Base-by-base conservation (phyloP, 2,888 invertebrate genomes). In the Patella pellucida region DNA sequence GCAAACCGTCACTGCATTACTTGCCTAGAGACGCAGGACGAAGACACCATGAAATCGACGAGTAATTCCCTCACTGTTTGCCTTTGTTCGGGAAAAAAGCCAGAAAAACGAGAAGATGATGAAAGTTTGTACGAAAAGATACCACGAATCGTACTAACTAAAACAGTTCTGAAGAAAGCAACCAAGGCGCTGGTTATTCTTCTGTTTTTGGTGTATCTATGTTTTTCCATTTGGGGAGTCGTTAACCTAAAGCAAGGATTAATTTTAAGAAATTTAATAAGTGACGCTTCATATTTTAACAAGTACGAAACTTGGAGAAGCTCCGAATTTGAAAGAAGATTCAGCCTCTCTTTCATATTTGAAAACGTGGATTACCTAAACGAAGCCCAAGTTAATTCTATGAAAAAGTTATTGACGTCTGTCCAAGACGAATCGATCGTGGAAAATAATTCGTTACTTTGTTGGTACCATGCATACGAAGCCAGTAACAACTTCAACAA, bases 51-150 rank as follows among this genome's bases (percentile, higher is more conserved):
- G 69, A 73, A 79, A 9, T 70, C 74, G 2, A 71, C 73, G 0
- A 69, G 69, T 7, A 73, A 1, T 68, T 68, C 7, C 67, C 69
- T 54, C 27, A 50, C n/a, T 5, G 68, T 78, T 2, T 76, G 78
- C 9, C 95, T 86, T 68, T 85, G 83, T 73, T 72, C 78, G 7
- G 85, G 84, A 12, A 68, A 77, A 11, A 72, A 76, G 15, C 82
- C 85, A 4, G 76, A 51, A n/a, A 67, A 75, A 7, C 54, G 77
- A 5, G 72, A 73, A 7, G 81, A 83, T n/a, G 79, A 80, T 15
- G 84, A 84, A 27, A 84, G 86, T 70, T 69, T 76, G 9, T 75
- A 83, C 14, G 86, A 86, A 68, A 84, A 76, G 69, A 73, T 80
- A 15, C 84, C 85, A 1, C 79, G 79, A 41, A 72, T 68, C 12